A percentile compares a stretch with the other conserved stretches of the same genome.
Evolutionary conservation across 2,113 vertebrate species (phyloP).

Genomic region (Lathamus discolor): DNA sequence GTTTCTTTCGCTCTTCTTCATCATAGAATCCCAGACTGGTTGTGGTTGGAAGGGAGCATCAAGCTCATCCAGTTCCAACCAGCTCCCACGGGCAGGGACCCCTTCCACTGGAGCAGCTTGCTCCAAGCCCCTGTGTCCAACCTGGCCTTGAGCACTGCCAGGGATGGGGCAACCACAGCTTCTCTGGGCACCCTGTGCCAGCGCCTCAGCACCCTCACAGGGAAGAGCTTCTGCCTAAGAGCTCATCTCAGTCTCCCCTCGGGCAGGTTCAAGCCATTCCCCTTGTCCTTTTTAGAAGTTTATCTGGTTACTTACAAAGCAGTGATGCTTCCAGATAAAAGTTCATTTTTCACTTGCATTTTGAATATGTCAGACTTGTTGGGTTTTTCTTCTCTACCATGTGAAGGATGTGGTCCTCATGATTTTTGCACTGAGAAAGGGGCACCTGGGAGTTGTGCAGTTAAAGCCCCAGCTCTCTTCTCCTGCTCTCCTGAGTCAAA

Average conservation of each 20-base stretch:
- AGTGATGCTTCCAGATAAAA: not conserved
- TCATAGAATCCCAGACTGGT: not conserved
- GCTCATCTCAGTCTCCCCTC: too few species aligned
- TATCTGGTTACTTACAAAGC: not conserved
- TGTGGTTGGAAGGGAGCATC: not conserved
- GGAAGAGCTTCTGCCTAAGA: not conserved
- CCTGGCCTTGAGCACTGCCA: too few species aligned
- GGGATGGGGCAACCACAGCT: too few species aligned
- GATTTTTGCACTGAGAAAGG: not conserved
- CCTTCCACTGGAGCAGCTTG: too few species aligned
- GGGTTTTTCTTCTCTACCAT: fast-evolving
- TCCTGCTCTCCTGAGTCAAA: fast-evolving
- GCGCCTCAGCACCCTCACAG: too few species aligned
- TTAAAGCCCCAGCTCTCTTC: not conserved
- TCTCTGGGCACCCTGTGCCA: too few species aligned
- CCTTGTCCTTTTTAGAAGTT: too few species aligned
- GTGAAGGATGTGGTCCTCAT: fast-evolving
- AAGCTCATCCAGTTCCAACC: too few species aligned
- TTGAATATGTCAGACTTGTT: not conserved
- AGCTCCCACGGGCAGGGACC: too few species aligned
- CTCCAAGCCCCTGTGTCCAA: too few species aligned
- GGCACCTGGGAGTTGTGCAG: too few species aligned
- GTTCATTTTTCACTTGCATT: not conserved
- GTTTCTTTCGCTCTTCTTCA: not conserved
- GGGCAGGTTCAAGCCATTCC: too few species aligned